A percentile compares a stretch with the other conserved stretches of the same genome.
Evolutionary conservation across 2,113 vertebrate species (phyloP).

Genomic region (Oryzias curvinotus): DNA sequence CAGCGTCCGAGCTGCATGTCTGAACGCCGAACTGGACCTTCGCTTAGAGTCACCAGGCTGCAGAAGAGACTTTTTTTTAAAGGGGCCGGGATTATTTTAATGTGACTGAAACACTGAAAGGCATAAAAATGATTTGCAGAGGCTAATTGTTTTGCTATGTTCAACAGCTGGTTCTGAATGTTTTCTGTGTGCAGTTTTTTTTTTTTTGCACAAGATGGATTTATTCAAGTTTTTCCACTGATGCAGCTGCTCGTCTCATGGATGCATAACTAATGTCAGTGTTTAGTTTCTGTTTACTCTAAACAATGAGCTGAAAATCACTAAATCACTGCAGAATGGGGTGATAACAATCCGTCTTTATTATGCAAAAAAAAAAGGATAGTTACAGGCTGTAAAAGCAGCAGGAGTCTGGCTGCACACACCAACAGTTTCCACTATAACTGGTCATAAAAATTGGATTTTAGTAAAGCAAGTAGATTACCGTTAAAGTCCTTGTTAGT

Average conservation of each 20-base stretch:
- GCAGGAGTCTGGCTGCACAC: not conserved
- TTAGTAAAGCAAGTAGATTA: no score
- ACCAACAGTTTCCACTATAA: not conserved
- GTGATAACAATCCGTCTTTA: slow-evolving; percentile 5
- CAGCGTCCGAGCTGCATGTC: not conserved
- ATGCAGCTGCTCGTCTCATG: not conserved
- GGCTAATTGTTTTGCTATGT: slow-evolving; percentile 7
- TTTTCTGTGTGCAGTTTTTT: not conserved
- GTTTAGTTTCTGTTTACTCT: slow-evolving; percentile 1
- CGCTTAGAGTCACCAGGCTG: no score
- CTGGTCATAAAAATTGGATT: not conserved
- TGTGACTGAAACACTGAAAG: not conserved
- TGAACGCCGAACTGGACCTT: not conserved
- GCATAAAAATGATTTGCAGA: not conserved
- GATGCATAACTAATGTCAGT: slow-evolving; percentile 1
- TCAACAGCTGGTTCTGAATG: slow-evolving; percentile 3
- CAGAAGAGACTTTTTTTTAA: no score
- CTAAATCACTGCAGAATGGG: not conserved
- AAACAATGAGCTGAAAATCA: not conserved
- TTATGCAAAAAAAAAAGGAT: not conserved
- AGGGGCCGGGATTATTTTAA: not conserved
- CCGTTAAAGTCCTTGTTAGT: no score
- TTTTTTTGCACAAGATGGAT: not conserved
- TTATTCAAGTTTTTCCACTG: slow-evolving; percentile 1
- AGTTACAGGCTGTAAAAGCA: slow-evolving; percentile 4